phyloP scores from a whole-genome alignment of 2,888 invertebrate genomes.

The Colletes collaris region DNA sequence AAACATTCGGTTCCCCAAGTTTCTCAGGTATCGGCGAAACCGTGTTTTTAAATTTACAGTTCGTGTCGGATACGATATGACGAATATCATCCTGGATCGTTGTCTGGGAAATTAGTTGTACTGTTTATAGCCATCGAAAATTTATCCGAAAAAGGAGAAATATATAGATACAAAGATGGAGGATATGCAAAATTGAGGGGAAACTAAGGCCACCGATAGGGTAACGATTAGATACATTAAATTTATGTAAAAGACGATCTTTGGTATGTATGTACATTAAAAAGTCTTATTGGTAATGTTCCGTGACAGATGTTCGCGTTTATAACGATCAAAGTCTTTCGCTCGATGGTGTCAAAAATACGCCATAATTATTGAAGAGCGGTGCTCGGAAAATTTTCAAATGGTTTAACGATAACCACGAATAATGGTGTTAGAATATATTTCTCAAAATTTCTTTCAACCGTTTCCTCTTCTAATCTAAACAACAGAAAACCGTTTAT shows the following conservation, averaged over 20 bases:
- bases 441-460: slow-evolving; percentile 35
- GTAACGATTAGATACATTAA: slow-evolving; percentile 53
- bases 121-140: slow-evolving; percentile 42
- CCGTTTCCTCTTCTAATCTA: slow-evolving; percentile 30
- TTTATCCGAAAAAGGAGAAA: slow-evolving; percentile 30
- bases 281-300: slow-evolving; percentile 53
- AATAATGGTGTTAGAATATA: slow-evolving; percentile 48
- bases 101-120: slow-evolving; percentile 34
- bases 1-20: slow-evolving; percentile 14
- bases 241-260: slow-evolving; percentile 60
- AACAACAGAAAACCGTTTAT: slow-evolving; percentile 16
- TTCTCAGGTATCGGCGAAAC: slow-evolving; percentile 20
- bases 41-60: slow-evolving; percentile 15
- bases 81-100: slow-evolving; percentile 13
- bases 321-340: slow-evolving; percentile 43
- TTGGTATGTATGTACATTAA: slow-evolving; percentile 62
- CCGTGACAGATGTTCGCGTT: slow-evolving; percentile 42
- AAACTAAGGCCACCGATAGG: slow-evolving; percentile 62
- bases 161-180: slow-evolving; percentile 42
- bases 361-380: slow-evolving; percentile 37
- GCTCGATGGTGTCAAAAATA: slow-evolving; percentile 56
- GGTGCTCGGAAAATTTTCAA: slow-evolving; percentile 31
- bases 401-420: slow-evolving; percentile 47
- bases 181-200: slow-evolving; percentile 51
- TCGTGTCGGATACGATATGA: slow-evolving; percentile 19